These are phyloP conservation scores for Gasteruption jaculator DNA, from an alignment of 2,888 invertebrate genomes.

Conservation along the genomic window DNA sequence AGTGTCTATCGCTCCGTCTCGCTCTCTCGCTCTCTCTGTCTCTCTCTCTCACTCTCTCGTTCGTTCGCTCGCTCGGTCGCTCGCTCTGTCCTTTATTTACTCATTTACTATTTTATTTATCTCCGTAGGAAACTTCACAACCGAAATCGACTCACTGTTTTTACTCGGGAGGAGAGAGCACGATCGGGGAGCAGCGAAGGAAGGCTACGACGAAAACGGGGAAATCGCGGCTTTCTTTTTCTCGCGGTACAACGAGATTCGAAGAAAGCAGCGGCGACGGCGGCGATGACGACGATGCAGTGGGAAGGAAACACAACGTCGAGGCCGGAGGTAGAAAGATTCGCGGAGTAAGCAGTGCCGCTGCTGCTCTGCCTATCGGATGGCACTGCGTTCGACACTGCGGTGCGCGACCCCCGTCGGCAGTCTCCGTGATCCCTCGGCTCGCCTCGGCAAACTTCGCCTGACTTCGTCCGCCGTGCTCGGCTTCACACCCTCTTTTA, in stretches of 20 bases:
- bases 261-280: slow-evolving; percentile 20
- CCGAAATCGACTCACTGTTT: no score
- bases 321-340: slow-evolving; percentile 20
- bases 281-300: slow-evolving; percentile 26
- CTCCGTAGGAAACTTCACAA: slow-evolving; percentile 11
- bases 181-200: slow-evolving; percentile 7
- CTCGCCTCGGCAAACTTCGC: slow-evolving; percentile 31
- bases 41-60: slow-evolving; percentile 7
- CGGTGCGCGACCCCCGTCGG: slow-evolving; percentile 35
- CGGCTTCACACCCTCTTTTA: slow-evolving; percentile 15
- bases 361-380: slow-evolving; percentile 44
- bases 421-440: slow-evolving; percentile 33
- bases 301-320: slow-evolving; percentile 22
- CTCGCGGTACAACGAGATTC: neutral
- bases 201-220: slow-evolving; percentile 2
- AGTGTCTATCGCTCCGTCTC: no score
- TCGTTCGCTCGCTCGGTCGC: no score
- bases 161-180: neutral
- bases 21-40: slow-evolving; percentile 12
- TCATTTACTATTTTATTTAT: slow-evolving; percentile 8
- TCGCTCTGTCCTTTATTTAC: slow-evolving; percentile 6
- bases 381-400: slow-evolving; percentile 43
- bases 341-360: slow-evolving; percentile 41
- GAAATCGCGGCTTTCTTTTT: slow-evolving; percentile 1
- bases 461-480: slow-evolving; percentile 26